Evolutionary conservation across 2,797 vertebrate species (phyloP), one percentile per base, ranked within the genome.

Genomic region (Cyclopterus lumpus): DNA sequence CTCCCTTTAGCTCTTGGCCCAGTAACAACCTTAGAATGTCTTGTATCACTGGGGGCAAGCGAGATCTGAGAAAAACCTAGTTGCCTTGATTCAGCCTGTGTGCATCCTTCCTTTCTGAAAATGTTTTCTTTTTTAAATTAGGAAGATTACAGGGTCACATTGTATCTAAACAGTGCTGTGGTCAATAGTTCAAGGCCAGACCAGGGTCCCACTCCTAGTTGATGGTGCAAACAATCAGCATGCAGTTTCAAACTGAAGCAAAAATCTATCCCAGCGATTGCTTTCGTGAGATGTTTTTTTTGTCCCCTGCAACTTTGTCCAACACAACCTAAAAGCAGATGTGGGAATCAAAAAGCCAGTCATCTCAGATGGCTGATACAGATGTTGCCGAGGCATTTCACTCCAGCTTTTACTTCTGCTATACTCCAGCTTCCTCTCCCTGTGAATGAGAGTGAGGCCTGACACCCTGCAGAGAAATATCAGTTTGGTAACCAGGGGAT

Each of bases 1-100:
- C 30, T 16, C 38, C 32, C 46, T 59, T 67, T 57, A 58, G 60
- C 53, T 68, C 61, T 36, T 5, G 10, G 22, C 59, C 22, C 28
- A 53, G 20, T 46, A 28, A 58, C 68, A 80, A 69, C 75, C 73
- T 83, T 74, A 58, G 4, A 46, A 20, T 61, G 64, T 30, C 46
- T 71, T 81, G 72, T 49, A 74, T 67, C 57, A 59, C 79, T 6
- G 30, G 57, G 44, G 32, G 64, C 2, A 32, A 55, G 26, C 36
- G n/a, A 69, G 36, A 67, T 60, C 16, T 28, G 16, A 73, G 42
- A 16, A 32, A 32, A 54, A 59, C 18, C 54, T 40, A 55, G 81
- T 57, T 59, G 30, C 38, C 11, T 34, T 73, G 54, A 63, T 67
- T 75, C n/a, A 15, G 11, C 26, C 12, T 24, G 12, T n/a, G 7